Percentiles rank a stretch among this genome's conserved stretches.
phyloP scores from a whole-genome alignment of 2,797 vertebrate genomes.

The Sebastes taczanowskii region DNA sequence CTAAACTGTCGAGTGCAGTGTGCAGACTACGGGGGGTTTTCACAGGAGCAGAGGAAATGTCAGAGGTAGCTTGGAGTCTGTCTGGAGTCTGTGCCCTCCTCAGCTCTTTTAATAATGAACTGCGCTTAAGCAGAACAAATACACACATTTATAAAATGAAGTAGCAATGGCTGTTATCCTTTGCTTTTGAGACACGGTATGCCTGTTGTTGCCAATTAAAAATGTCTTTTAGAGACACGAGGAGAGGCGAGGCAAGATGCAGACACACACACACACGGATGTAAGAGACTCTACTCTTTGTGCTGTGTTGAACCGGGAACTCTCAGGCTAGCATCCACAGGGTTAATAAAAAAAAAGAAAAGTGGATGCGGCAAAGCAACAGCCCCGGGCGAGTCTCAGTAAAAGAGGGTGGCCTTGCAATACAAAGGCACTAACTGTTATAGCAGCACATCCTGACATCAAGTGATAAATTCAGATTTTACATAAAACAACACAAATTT shows the following conservation, averaged over 20 bases:
- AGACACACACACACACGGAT: conserved; percentile 25
- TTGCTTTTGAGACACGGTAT: neutral
- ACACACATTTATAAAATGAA: neutral
- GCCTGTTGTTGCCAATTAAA: neutral
- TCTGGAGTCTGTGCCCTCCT: conserved; percentile 24
- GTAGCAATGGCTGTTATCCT: neutral
- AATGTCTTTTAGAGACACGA: conserved; percentile 9
- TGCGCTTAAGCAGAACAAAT: conserved; percentile 28
- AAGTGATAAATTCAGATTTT: conserved; percentile 89
- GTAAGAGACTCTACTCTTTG: conserved; percentile 34
- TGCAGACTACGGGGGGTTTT: conserved; percentile 1
- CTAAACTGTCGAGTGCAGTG: neutral
- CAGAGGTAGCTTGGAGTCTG: conserved; percentile 31
- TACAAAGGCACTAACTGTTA: conserved; percentile 90
- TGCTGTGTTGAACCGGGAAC: conserved; percentile 21
- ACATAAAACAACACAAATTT: conserved; percentile 85
- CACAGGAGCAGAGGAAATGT: conserved; percentile 31
- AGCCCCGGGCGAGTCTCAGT: conserved; percentile 86
- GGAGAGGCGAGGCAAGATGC: neutral
- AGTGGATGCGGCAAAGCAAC: conserved; percentile 83
- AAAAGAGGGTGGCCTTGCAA: conserved; percentile 84
- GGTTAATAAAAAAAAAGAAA: conserved; percentile 83
- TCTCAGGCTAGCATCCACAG: conserved; percentile 29
- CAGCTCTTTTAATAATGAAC: neutral
- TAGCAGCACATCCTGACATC: conserved; percentile 88